Base-by-base conservation (phyloP, 2,888 invertebrate genomes). In the Oegoconia quadripuncta region DNA sequence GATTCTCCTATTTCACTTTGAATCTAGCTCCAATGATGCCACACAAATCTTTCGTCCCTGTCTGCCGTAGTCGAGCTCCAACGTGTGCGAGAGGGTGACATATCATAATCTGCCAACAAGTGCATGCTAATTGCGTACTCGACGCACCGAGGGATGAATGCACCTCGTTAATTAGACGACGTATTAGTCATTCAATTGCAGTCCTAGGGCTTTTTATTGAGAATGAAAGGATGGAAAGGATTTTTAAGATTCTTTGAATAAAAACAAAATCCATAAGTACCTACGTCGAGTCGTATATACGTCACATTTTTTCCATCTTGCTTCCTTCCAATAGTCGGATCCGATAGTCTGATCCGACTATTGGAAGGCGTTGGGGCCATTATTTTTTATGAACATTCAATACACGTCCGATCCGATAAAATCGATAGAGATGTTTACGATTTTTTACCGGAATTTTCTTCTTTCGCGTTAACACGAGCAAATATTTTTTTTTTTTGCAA, bases 91-190 rank as follows among this genome's bases (percentile, higher is more conserved):
- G 44, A 12, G 52, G 66, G 38, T 41, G 57, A 55, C 65, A 71
- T 30, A 13, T 55, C 54, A 64, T 68, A 71, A 71, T 76, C 70
- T 70, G 73, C 70, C 67, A 74, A 76, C 74, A 74, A 74, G 73
- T 65, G 63, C 52, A 60, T 70, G 61, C 71, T 76, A 76, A 76
- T 76, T 75, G 75, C 71, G 67, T 63, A 62, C 74, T 71, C 64
- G 58, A 8, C n/a, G 23, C 23, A 23, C 7, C 13, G 4, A 27
- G 27, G 13, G 12, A n/a, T 67, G 77, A 77, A 74, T 72, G 64
- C 68, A 60, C 61, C 64, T 66, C 72, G 74, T 78, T 81, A 82
- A 82, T 82, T 82, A 81, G 80, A 67, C 71, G 71, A 75, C 72
- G 75, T 81, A 79, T 78, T 80, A 74, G 70, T 54, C 66, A 71